phyloP scores from a whole-genome alignment of 2,113 vertebrate genomes.

The Setophaga petechia region DNA sequence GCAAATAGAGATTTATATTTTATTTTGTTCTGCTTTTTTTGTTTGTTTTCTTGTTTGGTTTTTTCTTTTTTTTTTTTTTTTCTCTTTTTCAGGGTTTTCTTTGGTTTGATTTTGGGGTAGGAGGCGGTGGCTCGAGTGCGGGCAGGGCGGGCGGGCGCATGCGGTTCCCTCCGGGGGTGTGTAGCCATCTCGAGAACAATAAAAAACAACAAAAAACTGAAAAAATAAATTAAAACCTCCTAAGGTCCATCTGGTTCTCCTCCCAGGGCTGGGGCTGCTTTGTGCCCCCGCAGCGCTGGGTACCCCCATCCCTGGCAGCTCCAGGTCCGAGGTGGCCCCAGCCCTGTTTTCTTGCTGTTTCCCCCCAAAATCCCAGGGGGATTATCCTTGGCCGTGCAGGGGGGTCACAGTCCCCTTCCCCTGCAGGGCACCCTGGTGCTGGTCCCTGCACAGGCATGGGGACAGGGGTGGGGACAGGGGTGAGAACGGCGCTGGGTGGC shows the following conservation, averaged over 20 bases:
- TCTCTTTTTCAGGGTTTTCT: neutral
- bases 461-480: neutral
- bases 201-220: conserved; percentile 57
- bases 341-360: neutral
- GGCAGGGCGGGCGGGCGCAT: conserved; percentile 29
- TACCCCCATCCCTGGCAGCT: neutral
- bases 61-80: neutral
- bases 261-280: neutral
- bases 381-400: no score
- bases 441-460: accelerated
- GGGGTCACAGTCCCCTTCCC: no score
- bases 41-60: neutral
- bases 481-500: neutral
- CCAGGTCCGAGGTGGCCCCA: neutral
- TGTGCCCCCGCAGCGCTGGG: no score
- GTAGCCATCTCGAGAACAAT: conserved; percentile 89
- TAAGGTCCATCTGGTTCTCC: neutral
- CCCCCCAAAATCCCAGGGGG: neutral
- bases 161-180: conserved; percentile 75
- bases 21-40: conserved; percentile 5
- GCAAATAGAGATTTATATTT: conserved; percentile 48
- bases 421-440: neutral
- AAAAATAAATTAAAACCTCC: conserved; percentile 26
- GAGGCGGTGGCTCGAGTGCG: neutral
- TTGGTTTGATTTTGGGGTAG: conserved; percentile 20